A percentile compares a stretch with the other conserved stretches of the same genome.
Evolutionary conservation across 2,888 invertebrate species (phyloP).

Genomic region (Sarcophaga caerulescens): DNA sequence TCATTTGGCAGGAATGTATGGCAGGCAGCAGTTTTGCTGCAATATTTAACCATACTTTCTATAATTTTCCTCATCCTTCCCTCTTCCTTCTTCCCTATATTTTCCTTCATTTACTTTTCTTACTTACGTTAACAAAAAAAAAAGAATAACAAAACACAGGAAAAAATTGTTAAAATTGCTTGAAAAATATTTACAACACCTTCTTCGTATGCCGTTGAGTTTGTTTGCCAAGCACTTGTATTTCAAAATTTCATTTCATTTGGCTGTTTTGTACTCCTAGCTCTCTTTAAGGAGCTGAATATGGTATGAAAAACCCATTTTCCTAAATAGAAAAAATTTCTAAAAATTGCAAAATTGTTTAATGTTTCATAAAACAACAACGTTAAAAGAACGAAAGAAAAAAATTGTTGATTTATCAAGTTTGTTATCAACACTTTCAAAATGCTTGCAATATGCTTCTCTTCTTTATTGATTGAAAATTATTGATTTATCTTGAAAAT

Average conservation of each 20-base stretch:
- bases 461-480: background rate
- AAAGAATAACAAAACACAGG: no score
- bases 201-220: constrained; percentile 8
- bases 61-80: constrained; percentile 3
- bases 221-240: background rate
- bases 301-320: constrained; percentile 3
- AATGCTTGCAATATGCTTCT: constrained; percentile 52
- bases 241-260: background rate
- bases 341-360: constrained; percentile 56
- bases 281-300: constrained; percentile 11
- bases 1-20: constrained; percentile 45
- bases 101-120: constrained; percentile 32
- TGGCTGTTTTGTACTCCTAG: constrained; percentile 15
- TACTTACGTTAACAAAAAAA: constrained; percentile 61
- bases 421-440: constrained; percentile 38
- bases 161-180: constrained; percentile 17
- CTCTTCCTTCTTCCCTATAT: background rate
- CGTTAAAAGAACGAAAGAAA: background rate
- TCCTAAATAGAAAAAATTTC: background rate
- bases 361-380: constrained; percentile 60
- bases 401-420: constrained; percentile 56
- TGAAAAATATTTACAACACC: constrained; percentile 9
- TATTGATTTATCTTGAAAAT: constrained; percentile 4
- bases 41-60: constrained; percentile 35
- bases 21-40: background rate